These are phyloP conservation scores for Antechinus stuartii DNA, from an alignment of 2,113 vertebrate genomes.

Conservation along the genomic window DNA sequence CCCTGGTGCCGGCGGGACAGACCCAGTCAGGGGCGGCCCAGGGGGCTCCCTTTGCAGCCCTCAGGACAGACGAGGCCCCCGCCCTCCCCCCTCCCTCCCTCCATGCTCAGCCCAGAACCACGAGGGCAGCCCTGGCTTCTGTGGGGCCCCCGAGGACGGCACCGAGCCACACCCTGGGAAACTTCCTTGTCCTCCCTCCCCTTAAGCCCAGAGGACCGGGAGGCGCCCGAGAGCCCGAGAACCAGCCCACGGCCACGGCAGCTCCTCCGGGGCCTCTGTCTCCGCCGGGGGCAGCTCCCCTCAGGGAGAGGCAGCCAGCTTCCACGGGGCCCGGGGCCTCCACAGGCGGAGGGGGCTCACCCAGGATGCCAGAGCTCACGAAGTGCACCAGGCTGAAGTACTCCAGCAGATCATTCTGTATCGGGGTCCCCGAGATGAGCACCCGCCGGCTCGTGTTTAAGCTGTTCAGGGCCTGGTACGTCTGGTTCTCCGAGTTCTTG, in stretches of 20 bases:
- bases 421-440: conserved; percentile 97
- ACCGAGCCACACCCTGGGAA: background rate
- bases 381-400: conserved; percentile 99
- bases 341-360: conserved; percentile 79
- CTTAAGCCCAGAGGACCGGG: background rate
- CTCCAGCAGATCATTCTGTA: conserved; percentile 98
- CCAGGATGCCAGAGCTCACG: conserved; percentile 95
- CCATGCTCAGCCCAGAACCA: background rate
- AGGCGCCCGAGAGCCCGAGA: background rate
- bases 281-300: too few species aligned
- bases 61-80: background rate
- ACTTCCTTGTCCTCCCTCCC: background rate
- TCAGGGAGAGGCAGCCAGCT: background rate
- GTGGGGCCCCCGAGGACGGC: background rate
- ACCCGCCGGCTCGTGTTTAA: conserved; percentile 93
- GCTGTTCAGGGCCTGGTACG: conserved; percentile 94
- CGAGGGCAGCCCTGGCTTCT: background rate
- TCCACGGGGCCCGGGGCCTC: background rate
- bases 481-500: conserved; percentile 99
- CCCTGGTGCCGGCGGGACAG: conserved; percentile 82
- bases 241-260: background rate
- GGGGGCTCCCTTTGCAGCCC: background rate
- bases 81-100: too few species aligned
- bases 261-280: background rate
- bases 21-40: background rate